phyloP scores from a whole-genome alignment of 92 coral and sea anemone genomes.

The Palythoa grandiflora region DNA sequence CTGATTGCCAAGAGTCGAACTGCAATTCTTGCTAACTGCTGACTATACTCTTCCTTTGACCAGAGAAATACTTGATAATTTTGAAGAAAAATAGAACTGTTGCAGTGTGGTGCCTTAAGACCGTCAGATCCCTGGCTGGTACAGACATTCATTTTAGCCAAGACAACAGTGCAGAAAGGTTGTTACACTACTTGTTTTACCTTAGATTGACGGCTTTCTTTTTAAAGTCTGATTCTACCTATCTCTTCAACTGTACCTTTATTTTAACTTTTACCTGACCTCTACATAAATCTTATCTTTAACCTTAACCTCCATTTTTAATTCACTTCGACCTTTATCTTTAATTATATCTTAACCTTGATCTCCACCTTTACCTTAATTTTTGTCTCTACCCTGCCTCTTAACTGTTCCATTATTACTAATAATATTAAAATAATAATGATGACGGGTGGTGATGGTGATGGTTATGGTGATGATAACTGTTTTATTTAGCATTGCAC shows the following conservation, averaged over 20 bases:
- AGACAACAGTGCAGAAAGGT: conserved; percentile 24
- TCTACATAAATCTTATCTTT: neutral
- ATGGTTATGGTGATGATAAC: too few species aligned
- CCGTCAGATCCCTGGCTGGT: conserved; percentile 2
- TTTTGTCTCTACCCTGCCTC: neutral
- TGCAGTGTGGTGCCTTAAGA: conserved; percentile 42
- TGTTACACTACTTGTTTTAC: neutral
- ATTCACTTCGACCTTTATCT: neutral
- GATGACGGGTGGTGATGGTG: too few species aligned
- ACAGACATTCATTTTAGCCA: neutral
- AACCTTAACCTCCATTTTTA: too few species aligned
- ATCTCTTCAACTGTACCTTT: neutral
- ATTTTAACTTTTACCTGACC: neutral
- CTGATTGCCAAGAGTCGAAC: neutral
- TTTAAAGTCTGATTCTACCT: neutral
- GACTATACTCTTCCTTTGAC: neutral
- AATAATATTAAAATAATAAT: too few species aligned
- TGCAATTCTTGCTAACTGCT: neutral
- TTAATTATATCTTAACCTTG: neutral
- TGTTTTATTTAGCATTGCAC: too few species aligned
- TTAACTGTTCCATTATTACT: neutral
- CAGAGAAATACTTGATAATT: conserved; percentile 26
- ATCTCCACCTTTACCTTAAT: neutral
- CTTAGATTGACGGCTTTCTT: too few species aligned
- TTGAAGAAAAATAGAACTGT: conserved; percentile 4